Conservation (phyloP, 2,797 vertebrate genomes). For the Sebastes cheni region DNA sequence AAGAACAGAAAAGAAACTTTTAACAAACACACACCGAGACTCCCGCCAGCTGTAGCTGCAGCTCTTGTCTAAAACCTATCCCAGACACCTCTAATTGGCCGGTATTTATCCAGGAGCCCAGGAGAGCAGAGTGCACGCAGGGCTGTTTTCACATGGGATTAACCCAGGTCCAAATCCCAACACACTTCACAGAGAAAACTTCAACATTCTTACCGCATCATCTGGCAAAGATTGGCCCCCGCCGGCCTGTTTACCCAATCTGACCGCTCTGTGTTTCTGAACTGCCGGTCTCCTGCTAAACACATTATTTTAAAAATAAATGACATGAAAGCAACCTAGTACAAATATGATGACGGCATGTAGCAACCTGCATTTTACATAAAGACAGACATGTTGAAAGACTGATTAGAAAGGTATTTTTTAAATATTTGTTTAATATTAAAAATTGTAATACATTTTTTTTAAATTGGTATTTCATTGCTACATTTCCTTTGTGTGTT, state of each 20-base stretch:
- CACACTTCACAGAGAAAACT: constrained; percentile 62
- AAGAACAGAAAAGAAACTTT: background rate
- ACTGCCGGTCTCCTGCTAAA: background rate
- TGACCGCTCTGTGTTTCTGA: constrained; percentile 20
- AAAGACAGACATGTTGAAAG: background rate
- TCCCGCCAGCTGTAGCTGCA: background rate
- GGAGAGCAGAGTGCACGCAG: constrained; percentile 64
- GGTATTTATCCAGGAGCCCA: constrained; percentile 75
- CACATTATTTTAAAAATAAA: background rate
- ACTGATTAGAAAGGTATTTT: background rate
- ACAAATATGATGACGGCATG: too few species aligned
- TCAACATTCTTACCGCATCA: constrained; percentile 56
- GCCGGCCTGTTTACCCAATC: constrained; percentile 44
- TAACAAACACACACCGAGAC: background rate
- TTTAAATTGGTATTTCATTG: background rate
- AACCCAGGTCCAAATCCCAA: constrained; percentile 65
- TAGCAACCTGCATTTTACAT: background rate
- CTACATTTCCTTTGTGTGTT: background rate
- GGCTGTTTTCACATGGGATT: constrained; percentile 81
- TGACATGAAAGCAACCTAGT: background rate
- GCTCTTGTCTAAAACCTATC: constrained; percentile 46
- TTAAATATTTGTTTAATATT: background rate
- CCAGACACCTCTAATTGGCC: constrained; percentile 77
- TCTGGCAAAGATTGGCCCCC: constrained; percentile 62
- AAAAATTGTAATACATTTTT: background rate